phyloP scores from a whole-genome alignment of 2,113 vertebrate genomes.

The Poecile atricapillus region DNA sequence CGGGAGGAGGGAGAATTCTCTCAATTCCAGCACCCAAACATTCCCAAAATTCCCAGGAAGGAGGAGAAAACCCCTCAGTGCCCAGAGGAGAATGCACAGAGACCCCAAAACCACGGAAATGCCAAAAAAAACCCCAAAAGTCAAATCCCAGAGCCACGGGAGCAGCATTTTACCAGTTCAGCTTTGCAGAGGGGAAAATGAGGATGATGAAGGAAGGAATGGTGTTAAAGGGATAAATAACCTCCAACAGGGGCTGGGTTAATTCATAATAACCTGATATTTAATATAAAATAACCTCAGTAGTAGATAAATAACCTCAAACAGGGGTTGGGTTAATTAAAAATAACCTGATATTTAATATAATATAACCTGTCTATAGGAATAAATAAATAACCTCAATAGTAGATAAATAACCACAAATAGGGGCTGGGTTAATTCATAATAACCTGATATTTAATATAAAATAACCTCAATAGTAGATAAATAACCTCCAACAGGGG shows the following conservation, averaged over 20 bases:
- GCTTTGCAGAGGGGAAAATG: background rate
- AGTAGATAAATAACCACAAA: too few relatives aligned
- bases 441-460: too few relatives aligned
- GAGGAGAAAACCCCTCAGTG: background rate
- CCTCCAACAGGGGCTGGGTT: background rate
- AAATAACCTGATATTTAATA: background rate
- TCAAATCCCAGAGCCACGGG: background rate
- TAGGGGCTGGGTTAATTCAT: too few relatives aligned
- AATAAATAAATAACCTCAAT: too few relatives aligned
- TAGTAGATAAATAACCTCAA: background rate
- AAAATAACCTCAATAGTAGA: too few relatives aligned
- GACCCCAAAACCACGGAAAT: background rate
- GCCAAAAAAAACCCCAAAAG: background rate
- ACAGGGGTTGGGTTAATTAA: background rate
- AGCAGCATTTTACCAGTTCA: background rate
- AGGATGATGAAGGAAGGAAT: accelerated
- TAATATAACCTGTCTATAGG: too few relatives aligned
- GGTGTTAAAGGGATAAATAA: background rate
- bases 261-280: background rate
- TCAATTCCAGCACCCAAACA: background rate
- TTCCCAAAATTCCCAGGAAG: background rate
- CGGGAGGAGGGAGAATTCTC: background rate
- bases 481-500: background rate
- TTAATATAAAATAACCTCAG: background rate
- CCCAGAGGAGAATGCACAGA: background rate